Evolutionary conservation across 2,888 invertebrate species (phyloP).

Genomic region (Spisula solida): DNA sequence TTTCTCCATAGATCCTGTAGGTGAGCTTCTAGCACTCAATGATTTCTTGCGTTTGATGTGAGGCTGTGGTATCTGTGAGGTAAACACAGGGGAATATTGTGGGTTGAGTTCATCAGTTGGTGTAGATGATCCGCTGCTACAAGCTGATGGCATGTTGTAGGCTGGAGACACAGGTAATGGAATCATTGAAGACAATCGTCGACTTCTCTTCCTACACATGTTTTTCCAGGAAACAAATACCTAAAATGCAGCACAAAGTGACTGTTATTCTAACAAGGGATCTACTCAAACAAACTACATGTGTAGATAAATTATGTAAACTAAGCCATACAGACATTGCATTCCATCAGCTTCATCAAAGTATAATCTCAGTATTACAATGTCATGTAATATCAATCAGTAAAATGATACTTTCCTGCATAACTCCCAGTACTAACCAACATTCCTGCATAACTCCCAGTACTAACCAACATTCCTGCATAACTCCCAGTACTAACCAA

Average conservation of each 20-base stretch:
- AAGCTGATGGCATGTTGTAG: conserved; percentile 52
- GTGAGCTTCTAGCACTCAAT: conserved; percentile 43
- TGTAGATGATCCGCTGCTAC: conserved; percentile 56
- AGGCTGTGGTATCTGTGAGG: conserved; percentile 16
- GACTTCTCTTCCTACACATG: conserved; percentile 55
- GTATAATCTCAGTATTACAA: too few species aligned
- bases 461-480: too few species aligned
- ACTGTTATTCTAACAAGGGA: background rate
- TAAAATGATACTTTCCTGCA: too few species aligned
- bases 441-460: too few species aligned
- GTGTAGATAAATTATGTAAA: too few species aligned
- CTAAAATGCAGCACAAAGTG: conserved; percentile 32
- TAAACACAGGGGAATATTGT: conserved; percentile 40
- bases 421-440: too few species aligned
- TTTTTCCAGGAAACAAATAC: conserved; percentile 74
- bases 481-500: too few species aligned
- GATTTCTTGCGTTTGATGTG: conserved; percentile 27
- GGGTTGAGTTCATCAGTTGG: conserved; percentile 63
- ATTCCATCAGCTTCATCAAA: too few species aligned
- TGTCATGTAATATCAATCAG: too few species aligned
- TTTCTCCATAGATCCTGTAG: conserved; percentile 37
- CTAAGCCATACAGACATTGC: too few species aligned
- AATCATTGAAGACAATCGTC: conserved; percentile 57
- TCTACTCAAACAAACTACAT: too few species aligned
- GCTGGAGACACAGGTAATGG: conserved; percentile 64